These are phyloP conservation scores for Chironomus striatipennis DNA, from an alignment of 1,140 invertebrate genomes.

Conservation along the genomic window DNA sequence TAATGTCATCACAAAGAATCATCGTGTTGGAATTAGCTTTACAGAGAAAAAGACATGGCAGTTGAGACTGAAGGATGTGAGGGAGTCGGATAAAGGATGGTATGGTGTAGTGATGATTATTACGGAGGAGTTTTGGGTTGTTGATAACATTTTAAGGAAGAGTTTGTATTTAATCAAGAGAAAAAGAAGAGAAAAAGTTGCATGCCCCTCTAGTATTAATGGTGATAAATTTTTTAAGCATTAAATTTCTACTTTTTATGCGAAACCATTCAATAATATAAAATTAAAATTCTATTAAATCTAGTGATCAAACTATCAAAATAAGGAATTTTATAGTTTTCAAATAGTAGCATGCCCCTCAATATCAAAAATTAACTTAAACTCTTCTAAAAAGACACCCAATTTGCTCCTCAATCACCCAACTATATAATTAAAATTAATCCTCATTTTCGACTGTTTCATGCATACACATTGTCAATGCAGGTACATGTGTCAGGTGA, in stretches of 20 bases:
- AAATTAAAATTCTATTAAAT: no score
- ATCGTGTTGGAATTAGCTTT: slow-evolving; percentile 68
- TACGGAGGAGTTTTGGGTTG: no score
- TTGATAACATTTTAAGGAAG: no score
- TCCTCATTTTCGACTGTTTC: neutral
- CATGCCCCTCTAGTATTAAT: no score
- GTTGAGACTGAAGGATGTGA: slow-evolving; percentile 65
- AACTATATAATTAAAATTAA: neutral
- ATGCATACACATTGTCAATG: neutral
- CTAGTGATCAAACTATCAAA: no score
- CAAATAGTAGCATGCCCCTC: neutral
- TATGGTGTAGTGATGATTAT: slow-evolving; percentile 48
- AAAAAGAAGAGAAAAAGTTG: no score
- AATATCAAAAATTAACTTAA: neutral
- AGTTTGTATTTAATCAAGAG: no score
- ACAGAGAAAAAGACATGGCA: slow-evolving; percentile 74
- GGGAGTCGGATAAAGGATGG: slow-evolving; percentile 65
- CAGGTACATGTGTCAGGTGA: slow-evolving; percentile 21
- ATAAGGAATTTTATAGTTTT: no score
- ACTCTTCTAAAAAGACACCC: no score
- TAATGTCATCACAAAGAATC: slow-evolving; percentile 76
- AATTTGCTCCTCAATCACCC: neutral
- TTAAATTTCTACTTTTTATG: no score
- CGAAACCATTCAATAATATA: neutral
- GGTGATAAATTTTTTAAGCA: no score